These are phyloP conservation scores for Nomada flava DNA, from an alignment of 2,888 invertebrate genomes.

Conservation along the genomic window DNA sequence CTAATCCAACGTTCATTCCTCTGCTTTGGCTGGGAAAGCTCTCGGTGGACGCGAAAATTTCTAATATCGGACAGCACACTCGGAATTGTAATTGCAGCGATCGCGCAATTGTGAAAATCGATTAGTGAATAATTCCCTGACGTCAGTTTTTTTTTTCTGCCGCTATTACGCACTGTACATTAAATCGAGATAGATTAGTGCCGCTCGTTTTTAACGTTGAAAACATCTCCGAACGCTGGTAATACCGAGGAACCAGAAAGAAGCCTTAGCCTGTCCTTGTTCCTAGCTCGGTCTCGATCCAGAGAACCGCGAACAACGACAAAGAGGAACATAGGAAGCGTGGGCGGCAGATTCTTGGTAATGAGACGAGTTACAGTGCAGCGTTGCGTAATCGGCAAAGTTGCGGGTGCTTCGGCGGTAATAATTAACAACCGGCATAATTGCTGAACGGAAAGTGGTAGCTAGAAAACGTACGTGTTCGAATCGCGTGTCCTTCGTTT, in stretches of 20 bases:
- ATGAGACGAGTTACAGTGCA: slow-evolving; percentile 46
- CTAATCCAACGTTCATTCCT: slow-evolving; percentile 24
- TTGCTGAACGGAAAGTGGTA: slow-evolving; percentile 44
- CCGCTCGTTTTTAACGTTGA: background rate
- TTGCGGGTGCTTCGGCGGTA: slow-evolving; percentile 48
- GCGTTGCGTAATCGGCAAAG: slow-evolving; percentile 58
- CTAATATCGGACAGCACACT: background rate
- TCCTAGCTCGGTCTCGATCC: background rate
- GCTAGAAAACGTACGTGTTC: slow-evolving; percentile 10
- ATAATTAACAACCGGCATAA: slow-evolving; percentile 58
- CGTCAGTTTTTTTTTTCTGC: background rate
- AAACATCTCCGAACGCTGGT: background rate
- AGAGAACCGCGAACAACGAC: slow-evolving; percentile 28
- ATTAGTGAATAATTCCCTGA: slow-evolving; percentile 29
- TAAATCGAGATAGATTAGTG: background rate
- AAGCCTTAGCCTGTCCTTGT: background rate
- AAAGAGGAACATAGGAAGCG: slow-evolving; percentile 15
- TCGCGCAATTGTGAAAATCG: slow-evolving; percentile 39
- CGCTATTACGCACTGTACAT: background rate
- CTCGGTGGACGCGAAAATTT: slow-evolving; percentile 25
- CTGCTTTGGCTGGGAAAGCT: slow-evolving; percentile 19
- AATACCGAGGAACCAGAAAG: background rate
- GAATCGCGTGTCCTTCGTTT: slow-evolving; percentile 13
- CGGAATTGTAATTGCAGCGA: background rate
- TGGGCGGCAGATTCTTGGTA: slow-evolving; percentile 41